Conservation (phyloP, 2,113 vertebrate genomes). For the Sigmodon hispidus region DNA sequence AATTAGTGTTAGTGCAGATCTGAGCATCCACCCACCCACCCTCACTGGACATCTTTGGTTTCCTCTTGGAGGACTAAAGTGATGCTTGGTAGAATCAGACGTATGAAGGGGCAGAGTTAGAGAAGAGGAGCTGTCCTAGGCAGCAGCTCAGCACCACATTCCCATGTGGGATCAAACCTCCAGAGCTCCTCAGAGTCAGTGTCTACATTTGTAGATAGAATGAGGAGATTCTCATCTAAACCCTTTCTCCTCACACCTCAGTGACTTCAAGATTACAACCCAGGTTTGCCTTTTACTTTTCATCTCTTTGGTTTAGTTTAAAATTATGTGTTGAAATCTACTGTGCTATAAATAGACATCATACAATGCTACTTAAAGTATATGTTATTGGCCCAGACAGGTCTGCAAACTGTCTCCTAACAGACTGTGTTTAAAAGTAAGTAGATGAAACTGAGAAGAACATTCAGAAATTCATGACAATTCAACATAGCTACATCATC, state of each 20-base stretch:
- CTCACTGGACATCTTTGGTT: not conserved
- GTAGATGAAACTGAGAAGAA: not conserved
- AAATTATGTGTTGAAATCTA: not conserved
- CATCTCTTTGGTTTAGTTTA: not conserved
- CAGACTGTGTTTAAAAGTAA: not conserved
- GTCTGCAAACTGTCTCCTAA: not conserved
- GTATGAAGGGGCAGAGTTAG: not conserved
- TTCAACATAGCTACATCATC: not conserved
- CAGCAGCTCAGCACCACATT: too few species aligned
- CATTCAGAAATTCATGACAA: not conserved
- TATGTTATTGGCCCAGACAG: not conserved
- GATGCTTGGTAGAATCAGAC: not conserved
- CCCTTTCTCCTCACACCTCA: not conserved
- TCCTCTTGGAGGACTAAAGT: not conserved
- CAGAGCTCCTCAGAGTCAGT: not conserved
- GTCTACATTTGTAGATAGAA: not conserved
- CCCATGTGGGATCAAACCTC: not conserved
- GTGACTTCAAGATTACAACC: not conserved
- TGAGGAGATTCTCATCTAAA: not conserved
- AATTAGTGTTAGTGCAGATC: not conserved
- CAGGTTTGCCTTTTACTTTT: not conserved
- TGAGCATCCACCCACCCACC: fast-evolving
- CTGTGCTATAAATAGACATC: fast-evolving
- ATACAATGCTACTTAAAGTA: not conserved
- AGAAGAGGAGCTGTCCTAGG: not conserved